Evolutionary conservation across 2,888 invertebrate species (phyloP), one percentile per base, ranked within the genome.

Genomic region (Hedya salicella): DNA sequence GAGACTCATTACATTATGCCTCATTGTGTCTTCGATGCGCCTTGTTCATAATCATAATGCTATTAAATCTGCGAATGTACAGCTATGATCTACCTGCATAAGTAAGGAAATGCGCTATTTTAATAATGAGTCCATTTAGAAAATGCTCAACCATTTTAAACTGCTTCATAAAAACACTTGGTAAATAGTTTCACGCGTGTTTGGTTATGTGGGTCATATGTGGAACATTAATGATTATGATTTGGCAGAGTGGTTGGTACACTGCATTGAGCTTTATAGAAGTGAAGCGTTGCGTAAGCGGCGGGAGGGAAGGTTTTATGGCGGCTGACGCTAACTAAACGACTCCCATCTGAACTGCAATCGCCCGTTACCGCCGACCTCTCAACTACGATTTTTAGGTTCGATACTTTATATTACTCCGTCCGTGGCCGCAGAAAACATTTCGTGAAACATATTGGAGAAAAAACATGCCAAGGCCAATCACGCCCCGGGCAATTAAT

Each of bases 1-100:
- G 70, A 76, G 76, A 78, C 78, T 81, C 79, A 81, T 83, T 81
- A 79, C 79, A 81, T 83, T 81, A 79, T 69, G 73, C 73, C 77
- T 81, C 81, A 80, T 85, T 83, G 79, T 82, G 74, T 73, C 73
- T 76, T 72, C 74, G 71, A 68, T 75, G 73, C 71, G 74, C 67
- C 69, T 69, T 74, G n/a, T n/a, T n/a, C n/a, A n/a, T n/a, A 73
- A 79, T 81, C 80, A 82, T 82, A 21, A 69, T 62, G 6, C 32
- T 40, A 42, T 64, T 64, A 56, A 42, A 63, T 64, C 57, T 4
- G 36, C 44, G 13, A 67, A 79, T 79, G 74, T 70, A 68, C 40
- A n/a, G n/a, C n/a, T n/a, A n/a, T n/a, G n/a, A n/a, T n/a, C n/a
- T n/a, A n/a, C n/a, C n/a, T n/a, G 11, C 19, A 9, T 19, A 9